Base-by-base conservation (phyloP, 2,888 invertebrate genomes). In the Tromatobia lineatoria region DNA sequence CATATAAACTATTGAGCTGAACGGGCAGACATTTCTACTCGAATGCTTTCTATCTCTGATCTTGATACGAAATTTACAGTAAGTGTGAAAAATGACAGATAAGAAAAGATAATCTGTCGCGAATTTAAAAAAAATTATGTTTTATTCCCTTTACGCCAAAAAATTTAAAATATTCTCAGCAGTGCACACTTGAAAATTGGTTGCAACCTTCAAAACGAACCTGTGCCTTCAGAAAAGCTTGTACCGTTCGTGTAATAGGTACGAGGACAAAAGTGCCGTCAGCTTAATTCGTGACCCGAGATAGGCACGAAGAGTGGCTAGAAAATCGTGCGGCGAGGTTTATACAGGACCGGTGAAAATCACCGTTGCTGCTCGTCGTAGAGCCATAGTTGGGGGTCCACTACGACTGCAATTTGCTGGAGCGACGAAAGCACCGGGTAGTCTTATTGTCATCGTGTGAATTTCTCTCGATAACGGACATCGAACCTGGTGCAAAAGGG, bases 391-490 rank as follows among this genome's bases (percentile, higher is more conserved):
- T 57, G 42, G 20, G 42, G 25, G 57, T 66, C 70, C 54, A 71
- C 47, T 66, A 54, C 67, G 38, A 73, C 82, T 77, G 78, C 78
- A 82, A 81, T 77, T 84, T 74, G 77, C 73, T 77, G 64, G 50
- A 76, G 76, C 71, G 64, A 76, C 54, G 76, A 66, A 61, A 54
- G 76, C 18, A 54, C 25, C 23, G 69, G 18, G 13, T 47, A 50
- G 75, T 50, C 13, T 20, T n/a, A 23, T 57, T 83, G 83, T 85
- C 83, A 64, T 74, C 80, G 80, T 84, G 83, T 87, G 83, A 85
- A 87, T 87, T 42, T 86, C 80, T 87, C 85, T 83, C 66, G 77
- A 84, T 82, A 86, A 77, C 77, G 75, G 71, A 76, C 80, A 74
- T 67, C 34, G 61, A 25, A 61, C 18, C 25, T 6, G 34, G 74